A percentile compares a stretch with the other conserved stretches of the same genome.
Conservation (phyloP, 2,113 vertebrate species). For the Tupaia tana region DNA sequence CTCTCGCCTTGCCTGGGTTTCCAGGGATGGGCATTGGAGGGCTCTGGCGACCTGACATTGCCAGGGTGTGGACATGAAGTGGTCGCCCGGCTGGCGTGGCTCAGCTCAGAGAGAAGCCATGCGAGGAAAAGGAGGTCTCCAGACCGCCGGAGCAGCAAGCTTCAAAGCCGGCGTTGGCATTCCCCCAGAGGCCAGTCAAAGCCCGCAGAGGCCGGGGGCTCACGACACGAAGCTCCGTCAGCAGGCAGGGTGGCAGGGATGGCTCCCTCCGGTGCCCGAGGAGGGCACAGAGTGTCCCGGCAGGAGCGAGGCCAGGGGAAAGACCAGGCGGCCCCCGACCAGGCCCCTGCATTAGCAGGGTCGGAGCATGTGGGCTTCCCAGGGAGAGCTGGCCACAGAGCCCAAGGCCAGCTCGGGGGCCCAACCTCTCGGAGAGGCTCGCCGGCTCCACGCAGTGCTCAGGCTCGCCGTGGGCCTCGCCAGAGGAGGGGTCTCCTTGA, state of each 20-base stretch:
- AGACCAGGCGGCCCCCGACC: not conserved
- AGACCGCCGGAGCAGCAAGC: not conserved
- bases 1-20: not conserved
- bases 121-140: no score
- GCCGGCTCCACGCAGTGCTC: no score
- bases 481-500: no score
- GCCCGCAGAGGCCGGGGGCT: not conserved
- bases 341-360: not conserved
- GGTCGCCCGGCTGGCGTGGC: no score
- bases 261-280: no score
- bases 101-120: not conserved
- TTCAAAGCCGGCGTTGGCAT: not conserved
- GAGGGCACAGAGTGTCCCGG: no score
- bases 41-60: no score
- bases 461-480: no score
- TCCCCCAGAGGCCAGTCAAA: not conserved
- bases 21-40: accelerated
- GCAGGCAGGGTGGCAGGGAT: not conserved
- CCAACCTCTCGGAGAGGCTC: not conserved
- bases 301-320: not conserved
- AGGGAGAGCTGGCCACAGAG: not conserved
- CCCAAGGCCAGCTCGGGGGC: not conserved
- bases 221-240: not conserved
- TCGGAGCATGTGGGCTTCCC: not conserved
- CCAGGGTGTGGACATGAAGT: accelerated